A percentile compares a stretch with the other conserved stretches of the same genome.
Conservation (phyloP, 2,113 vertebrate genomes). For the Lasiurus borealis region DNA sequence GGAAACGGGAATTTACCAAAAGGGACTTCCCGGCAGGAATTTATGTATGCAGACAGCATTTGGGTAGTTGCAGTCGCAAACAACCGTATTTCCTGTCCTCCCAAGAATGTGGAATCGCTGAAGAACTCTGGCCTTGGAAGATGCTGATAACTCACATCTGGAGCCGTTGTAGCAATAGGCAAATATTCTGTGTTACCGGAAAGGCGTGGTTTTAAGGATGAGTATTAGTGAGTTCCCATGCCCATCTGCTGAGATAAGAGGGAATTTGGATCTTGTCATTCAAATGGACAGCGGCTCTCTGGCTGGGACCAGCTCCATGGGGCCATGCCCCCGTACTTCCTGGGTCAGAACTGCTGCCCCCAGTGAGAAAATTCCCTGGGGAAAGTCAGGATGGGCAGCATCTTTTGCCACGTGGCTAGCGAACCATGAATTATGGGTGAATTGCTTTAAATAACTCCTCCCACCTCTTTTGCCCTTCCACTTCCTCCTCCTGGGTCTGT, state of each 20-base stretch:
- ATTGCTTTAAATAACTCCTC: background rate
- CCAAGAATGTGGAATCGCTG: slow-evolving; percentile 65
- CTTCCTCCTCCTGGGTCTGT: background rate
- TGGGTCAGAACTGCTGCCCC: background rate
- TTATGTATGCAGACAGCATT: slow-evolving; percentile 45
- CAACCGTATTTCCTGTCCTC: slow-evolving; percentile 63
- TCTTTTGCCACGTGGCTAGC: background rate
- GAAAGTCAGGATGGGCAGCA: background rate
- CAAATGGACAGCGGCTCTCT: background rate
- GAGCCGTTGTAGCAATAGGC: background rate
- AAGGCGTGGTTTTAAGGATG: background rate
- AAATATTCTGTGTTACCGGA: background rate
- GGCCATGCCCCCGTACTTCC: background rate
- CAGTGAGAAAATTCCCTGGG: background rate
- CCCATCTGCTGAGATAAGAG: background rate
- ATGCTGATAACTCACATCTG: slow-evolving; percentile 68
- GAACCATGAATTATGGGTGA: background rate
- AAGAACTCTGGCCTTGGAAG: slow-evolving; percentile 51
- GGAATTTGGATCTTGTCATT: background rate
- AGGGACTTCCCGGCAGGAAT: slow-evolving; percentile 63
- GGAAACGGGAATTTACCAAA: slow-evolving; percentile 31
- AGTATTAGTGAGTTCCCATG: background rate
- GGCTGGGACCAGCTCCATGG: background rate
- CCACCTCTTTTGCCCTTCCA: background rate
- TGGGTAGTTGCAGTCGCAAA: slow-evolving; percentile 54